phyloP scores from a whole-genome alignment of 1,140 invertebrate genomes.

The Elymnias hypermnestra region DNA sequence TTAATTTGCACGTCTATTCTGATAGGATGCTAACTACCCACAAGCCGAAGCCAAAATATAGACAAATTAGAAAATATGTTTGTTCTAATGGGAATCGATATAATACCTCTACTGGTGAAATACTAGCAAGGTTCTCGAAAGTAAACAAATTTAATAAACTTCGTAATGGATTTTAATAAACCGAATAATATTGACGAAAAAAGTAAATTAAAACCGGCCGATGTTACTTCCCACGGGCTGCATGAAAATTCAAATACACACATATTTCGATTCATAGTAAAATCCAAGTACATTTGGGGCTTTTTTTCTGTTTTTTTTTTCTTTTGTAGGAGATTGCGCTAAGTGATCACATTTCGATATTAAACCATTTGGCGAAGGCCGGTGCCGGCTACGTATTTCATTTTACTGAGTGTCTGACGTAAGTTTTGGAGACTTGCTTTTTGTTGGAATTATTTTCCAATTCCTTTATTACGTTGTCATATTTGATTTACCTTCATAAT shows the following conservation, averaged over 20 bases:
- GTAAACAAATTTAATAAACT: too few species aligned
- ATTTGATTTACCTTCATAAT: slow-evolving; percentile 8
- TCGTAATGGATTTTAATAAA: not conserved
- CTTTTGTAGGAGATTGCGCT: slow-evolving; percentile 75
- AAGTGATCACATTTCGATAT: slow-evolving; percentile 76
- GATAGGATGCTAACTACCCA: too few species aligned
- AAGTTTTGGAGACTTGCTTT: slow-evolving; percentile 69
- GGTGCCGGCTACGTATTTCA: slow-evolving; percentile 73
- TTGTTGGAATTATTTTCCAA: slow-evolving; percentile 69
- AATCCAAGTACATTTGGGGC: slow-evolving; percentile 66
- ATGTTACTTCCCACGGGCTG: slow-evolving; percentile 41
- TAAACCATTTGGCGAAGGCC: slow-evolving; percentile 73
- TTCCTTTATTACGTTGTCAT: slow-evolving; percentile 57
- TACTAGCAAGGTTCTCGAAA: too few species aligned
- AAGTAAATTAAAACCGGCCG: not conserved
- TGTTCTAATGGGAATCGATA: too few species aligned
- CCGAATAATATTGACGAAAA: slow-evolving; percentile 1
- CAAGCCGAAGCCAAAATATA: too few species aligned
- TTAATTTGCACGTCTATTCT: too few species aligned
- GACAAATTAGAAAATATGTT: too few species aligned
- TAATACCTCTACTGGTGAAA: too few species aligned
- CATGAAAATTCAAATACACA: slow-evolving; percentile 60
- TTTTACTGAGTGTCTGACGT: slow-evolving; percentile 74
- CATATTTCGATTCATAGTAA: slow-evolving; percentile 68
- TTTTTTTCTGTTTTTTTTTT: slow-evolving; percentile 66